These are phyloP conservation scores for Pasiphila rectangulata DNA, from an alignment of 2,888 invertebrate species.

Conservation along the genomic window DNA sequence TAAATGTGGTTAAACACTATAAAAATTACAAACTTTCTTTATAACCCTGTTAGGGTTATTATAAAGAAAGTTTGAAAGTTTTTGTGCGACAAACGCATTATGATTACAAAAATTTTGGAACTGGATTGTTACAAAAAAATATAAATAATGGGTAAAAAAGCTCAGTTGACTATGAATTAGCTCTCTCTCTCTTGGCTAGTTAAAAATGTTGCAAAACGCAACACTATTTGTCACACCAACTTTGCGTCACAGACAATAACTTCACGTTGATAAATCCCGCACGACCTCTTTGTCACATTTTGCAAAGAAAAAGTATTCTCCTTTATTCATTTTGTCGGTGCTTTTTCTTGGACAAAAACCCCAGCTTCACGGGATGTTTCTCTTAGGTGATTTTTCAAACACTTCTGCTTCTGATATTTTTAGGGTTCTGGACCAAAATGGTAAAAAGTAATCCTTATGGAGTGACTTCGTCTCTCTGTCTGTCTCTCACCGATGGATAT, in stretches of 20 bases:
- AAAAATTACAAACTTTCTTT: no score
- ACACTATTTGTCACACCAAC: slow-evolving; percentile 67
- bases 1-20: no score
- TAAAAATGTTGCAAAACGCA: slow-evolving; percentile 67
- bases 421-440: no score
- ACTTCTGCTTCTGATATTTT: background rate
- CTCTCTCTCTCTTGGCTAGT: no score
- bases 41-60: no score
- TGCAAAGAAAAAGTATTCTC: slow-evolving; percentile 62
- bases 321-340: slow-evolving; percentile 62
- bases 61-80: no score
- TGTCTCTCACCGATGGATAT: background rate
- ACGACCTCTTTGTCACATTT: slow-evolving; percentile 72
- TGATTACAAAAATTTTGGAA: no score
- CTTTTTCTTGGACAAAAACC: slow-evolving; percentile 29
- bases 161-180: no score
- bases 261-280: slow-evolving; percentile 69
- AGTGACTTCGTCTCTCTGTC: background rate
- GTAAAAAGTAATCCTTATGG: background rate
- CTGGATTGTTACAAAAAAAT: no score
- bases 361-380: slow-evolving; percentile 17
- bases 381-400: slow-evolving; percentile 10
- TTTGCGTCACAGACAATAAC: slow-evolving; percentile 73
- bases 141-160: no score
- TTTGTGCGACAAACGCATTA: no score